These are phyloP conservation scores for Protobothrops mucrosquamatus DNA, from an alignment of 2,113 vertebrate species.

Conservation along the genomic window DNA sequence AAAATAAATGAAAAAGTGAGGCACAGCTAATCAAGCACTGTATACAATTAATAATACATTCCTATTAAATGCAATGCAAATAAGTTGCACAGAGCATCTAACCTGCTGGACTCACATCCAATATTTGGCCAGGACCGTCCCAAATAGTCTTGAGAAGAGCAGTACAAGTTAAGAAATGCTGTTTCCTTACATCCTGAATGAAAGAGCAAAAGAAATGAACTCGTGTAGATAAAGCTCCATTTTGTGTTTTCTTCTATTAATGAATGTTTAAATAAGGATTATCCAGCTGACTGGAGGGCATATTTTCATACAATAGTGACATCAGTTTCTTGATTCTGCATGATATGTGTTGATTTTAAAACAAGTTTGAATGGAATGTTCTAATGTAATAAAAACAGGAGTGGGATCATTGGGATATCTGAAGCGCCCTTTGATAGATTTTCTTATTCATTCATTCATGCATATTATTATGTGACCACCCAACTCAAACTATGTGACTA, in stretches of 20 bases:
- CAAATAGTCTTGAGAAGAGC: neutral
- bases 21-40: neutral
- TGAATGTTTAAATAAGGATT: neutral
- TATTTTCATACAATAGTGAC: neutral
- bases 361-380: neutral
- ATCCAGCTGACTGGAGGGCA: neutral
- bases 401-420: no score
- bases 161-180: neutral
- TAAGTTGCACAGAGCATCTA: neutral
- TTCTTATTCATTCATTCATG: neutral
- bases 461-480: neutral
- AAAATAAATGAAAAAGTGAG: constrained; percentile 13
- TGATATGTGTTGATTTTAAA: neutral
- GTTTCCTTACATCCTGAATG: neutral
- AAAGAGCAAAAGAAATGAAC: neutral
- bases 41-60: neutral
- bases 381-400: neutral
- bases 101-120: constrained; percentile 8
- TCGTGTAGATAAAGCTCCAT: constrained; percentile 26
- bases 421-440: neutral
- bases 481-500: neutral
- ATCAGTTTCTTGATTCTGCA: neutral
- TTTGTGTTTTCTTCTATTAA: neutral
- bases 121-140: no score
- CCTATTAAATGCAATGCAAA: neutral